Percentiles rank a stretch among this genome's conserved stretches.
Evolutionary conservation across 2,113 vertebrate species (phyloP).

Genomic region (Ariopsis seemanni): DNA sequence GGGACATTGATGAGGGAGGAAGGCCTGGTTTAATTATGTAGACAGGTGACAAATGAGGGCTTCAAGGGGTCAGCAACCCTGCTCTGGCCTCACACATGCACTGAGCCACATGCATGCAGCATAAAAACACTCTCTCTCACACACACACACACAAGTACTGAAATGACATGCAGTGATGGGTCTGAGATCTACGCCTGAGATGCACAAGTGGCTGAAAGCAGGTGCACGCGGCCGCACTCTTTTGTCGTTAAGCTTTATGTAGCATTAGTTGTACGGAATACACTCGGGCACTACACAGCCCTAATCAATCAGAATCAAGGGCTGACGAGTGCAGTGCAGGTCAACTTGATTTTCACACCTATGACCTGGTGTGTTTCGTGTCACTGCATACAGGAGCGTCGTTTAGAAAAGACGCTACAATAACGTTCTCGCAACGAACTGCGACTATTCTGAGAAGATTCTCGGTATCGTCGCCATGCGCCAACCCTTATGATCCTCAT

Average conservation of each 20-base stretch:
- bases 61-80: slow-evolving; percentile 61
- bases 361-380: slow-evolving; percentile 14
- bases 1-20: slow-evolving; percentile 59
- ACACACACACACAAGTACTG: slow-evolving; percentile 20
- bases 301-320: slow-evolving; percentile 19
- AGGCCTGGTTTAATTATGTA: slow-evolving; percentile 59
- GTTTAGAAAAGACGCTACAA: background rate
- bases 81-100: slow-evolving; percentile 47
- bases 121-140: slow-evolving; percentile 25
- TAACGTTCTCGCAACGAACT: background rate
- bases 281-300: background rate
- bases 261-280: background rate
- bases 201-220: slow-evolving; percentile 22
- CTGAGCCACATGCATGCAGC: slow-evolving; percentile 45
- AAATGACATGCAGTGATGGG: background rate
- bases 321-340: background rate
- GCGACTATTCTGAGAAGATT: background rate
- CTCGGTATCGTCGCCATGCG: background rate
- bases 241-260: background rate
- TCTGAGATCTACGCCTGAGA: slow-evolving; percentile 10
- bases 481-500: too few relatives aligned
- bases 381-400: background rate
- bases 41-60: slow-evolving; percentile 71
- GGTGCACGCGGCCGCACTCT: slow-evolving; percentile 14
- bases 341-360: slow-evolving; percentile 22